phyloP scores from a whole-genome alignment of 2,888 invertebrate species.

The Acrocyrtus sp. region DNA sequence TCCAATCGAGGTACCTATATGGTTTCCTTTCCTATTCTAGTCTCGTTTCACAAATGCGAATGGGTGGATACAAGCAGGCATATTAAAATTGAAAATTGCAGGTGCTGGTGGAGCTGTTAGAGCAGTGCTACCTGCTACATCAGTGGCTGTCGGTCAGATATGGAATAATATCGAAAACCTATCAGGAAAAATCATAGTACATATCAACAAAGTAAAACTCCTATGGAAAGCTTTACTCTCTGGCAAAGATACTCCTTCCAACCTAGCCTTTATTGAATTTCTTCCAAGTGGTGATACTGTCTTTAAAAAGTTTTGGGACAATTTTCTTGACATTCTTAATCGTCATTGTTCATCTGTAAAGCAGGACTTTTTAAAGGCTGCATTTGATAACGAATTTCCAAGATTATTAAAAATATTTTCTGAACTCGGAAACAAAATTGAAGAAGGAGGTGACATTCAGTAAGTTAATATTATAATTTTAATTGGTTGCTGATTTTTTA shows the following conservation, averaged over 20 bases:
- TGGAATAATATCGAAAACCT: slow-evolving; percentile 85
- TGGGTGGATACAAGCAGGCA: too few relatives aligned
- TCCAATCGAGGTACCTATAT: slow-evolving; percentile 27
- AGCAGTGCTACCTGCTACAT: slow-evolving; percentile 71
- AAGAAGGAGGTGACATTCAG: slow-evolving; percentile 51
- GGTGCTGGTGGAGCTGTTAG: slow-evolving; percentile 70
- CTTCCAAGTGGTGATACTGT: slow-evolving; percentile 35
- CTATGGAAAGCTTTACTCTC: slow-evolving; percentile 47
- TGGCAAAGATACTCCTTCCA: slow-evolving; percentile 55
- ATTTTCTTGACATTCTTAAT: slow-evolving; percentile 55
- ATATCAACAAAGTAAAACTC: slow-evolving; percentile 51
- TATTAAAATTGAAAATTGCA: too few relatives aligned
- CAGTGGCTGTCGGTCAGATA: slow-evolving; percentile 66
- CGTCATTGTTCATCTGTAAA: slow-evolving; percentile 64
- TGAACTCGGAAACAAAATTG: slow-evolving; percentile 54
- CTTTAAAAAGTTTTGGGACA: slow-evolving; percentile 60
- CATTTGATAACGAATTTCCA: slow-evolving; percentile 88
- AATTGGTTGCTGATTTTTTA: too few relatives aligned
- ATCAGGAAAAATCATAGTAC: slow-evolving; percentile 44
- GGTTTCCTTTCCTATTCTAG: too few relatives aligned
- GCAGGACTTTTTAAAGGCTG: slow-evolving; percentile 76
- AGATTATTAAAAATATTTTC: slow-evolving; percentile 83
- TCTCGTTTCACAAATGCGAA: too few relatives aligned
- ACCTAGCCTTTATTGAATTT: slow-evolving; percentile 49
- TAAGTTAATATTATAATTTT: slow-evolving; percentile 58